Base-by-base conservation (phyloP, 2,797 vertebrate species). In the Cyprinella venusta region DNA sequence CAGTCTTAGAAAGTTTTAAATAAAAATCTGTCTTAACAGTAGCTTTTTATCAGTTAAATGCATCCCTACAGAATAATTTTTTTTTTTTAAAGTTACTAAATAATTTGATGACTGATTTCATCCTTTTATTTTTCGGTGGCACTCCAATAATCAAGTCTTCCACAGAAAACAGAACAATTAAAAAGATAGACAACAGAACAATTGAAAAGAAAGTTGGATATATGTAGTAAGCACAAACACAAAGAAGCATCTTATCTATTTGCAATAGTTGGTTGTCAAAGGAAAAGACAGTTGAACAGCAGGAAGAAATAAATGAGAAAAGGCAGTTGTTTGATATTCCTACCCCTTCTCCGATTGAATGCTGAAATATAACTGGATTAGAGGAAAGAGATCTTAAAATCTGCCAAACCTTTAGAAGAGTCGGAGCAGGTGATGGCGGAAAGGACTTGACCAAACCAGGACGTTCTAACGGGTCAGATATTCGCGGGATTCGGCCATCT, bases 391-490 rank as follows among this genome's bases (percentile, higher is more conserved):
- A 48, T 72, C 80, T 84, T 64, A 67, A 40, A 67, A 87, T 67
- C 70, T 63, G n/a, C 67, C 78, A 70, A 89, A 96, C 96, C 96
- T 95, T 96, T 83, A 90, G 90, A 86, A 89, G 81, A 45, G 82
- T 88, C 36, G 90, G 92, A 88, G 87, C 81, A 85, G 92, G 82
- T 84, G 88, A 87, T 10, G 84, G 86, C 71, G 89, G 87, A 45
- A 80, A 86, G 76, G 42, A 88, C 74, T 91, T 83, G 81, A 85
- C 15, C 70, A 86, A 40, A 70, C 81, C n/a, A 0, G 90, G 88
- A 56, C 90, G 86, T 79, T 96, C 94, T 96, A 96, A 85, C 88
- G 93, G 89, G 84, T 94, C 94, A 88, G 92, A 91, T 80, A 94
- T 89, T 79, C 77, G 84, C 79, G 90, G 90, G 87, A 88, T 93